Conservation (phyloP, 30 jellyfish, hydroid and myxozoan genomes). For the Catostylus mosaicus region DNA sequence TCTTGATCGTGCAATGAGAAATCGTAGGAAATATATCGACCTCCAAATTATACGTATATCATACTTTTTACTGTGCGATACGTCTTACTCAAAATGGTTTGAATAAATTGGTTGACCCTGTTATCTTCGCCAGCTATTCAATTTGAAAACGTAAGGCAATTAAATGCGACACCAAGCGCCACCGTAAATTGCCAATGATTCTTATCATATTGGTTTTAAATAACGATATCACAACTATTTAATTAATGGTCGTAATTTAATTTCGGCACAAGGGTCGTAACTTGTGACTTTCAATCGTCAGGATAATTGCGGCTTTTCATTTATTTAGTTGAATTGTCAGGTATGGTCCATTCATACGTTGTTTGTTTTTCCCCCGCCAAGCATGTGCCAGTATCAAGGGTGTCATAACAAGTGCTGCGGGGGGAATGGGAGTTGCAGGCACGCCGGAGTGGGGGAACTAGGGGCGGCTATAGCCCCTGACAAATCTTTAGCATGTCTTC, state of each 20-base stretch:
- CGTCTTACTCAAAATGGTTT: no score
- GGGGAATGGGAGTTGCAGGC: no score
- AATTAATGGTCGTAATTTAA: background rate
- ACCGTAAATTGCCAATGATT: background rate
- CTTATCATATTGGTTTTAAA: background rate
- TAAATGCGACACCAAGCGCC: constrained; percentile 6
- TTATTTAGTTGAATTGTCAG: background rate
- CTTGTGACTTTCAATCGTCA: background rate
- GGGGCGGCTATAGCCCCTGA: no score
- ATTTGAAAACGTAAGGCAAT: background rate
- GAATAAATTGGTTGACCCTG: background rate
- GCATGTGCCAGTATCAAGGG: no score
- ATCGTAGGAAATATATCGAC: no score
- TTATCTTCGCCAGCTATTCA: background rate
- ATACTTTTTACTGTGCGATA: no score
- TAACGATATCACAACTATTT: background rate
- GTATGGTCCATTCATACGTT: background rate
- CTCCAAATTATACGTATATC: no score
- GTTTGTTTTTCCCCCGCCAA: background rate
- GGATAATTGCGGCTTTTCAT: background rate
- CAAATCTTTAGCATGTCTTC: no score
- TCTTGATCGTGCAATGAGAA: no score
- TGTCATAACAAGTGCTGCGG: no score
- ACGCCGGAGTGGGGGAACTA: no score
- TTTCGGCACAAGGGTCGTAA: background rate